These are phyloP conservation scores for Serinus canaria DNA, from an alignment of 2,113 vertebrate species.

Conservation along the genomic window DNA sequence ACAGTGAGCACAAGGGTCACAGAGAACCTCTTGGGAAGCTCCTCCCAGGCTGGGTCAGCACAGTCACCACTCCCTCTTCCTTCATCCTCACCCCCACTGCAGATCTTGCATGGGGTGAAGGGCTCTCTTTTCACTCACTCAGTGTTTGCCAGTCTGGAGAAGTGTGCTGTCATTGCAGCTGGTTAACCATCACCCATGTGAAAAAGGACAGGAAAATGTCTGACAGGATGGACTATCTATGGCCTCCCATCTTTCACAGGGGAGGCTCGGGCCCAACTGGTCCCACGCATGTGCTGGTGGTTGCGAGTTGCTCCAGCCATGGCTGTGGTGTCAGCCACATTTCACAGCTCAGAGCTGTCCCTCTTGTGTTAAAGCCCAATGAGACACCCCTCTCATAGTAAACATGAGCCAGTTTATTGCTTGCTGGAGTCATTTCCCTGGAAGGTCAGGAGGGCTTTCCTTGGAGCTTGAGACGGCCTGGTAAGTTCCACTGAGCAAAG, in stretches of 20 bases:
- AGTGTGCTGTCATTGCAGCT: accelerated
- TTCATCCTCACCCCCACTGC: accelerated
- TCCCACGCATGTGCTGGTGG: not conserved
- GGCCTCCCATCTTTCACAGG: not conserved
- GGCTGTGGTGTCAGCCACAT: not conserved
- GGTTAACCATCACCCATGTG: not conserved
- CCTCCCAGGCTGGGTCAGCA: not conserved
- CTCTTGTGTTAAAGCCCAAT: accelerated
- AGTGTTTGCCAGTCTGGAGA: not conserved
- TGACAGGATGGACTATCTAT: not conserved
- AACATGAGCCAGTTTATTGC: not conserved
- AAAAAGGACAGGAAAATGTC: not conserved
- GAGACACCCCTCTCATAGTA: not conserved
- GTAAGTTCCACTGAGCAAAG: slow-evolving; percentile 37
- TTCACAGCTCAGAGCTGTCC: not conserved
- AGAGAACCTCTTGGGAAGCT: not conserved
- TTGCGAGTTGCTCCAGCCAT: not conserved
- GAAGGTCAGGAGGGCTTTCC: slow-evolving; percentile 7
- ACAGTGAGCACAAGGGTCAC: not conserved
- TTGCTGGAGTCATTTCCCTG: not conserved
- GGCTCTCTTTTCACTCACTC: not conserved
- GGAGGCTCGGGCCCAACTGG: not conserved
- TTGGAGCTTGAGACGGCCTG: slow-evolving; percentile 26
- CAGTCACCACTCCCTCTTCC: not conserved
- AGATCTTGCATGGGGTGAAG: not conserved